These are phyloP conservation scores for Uropetala carovei DNA, from an alignment of 2,888 invertebrate genomes.

Conservation along the genomic window DNA sequence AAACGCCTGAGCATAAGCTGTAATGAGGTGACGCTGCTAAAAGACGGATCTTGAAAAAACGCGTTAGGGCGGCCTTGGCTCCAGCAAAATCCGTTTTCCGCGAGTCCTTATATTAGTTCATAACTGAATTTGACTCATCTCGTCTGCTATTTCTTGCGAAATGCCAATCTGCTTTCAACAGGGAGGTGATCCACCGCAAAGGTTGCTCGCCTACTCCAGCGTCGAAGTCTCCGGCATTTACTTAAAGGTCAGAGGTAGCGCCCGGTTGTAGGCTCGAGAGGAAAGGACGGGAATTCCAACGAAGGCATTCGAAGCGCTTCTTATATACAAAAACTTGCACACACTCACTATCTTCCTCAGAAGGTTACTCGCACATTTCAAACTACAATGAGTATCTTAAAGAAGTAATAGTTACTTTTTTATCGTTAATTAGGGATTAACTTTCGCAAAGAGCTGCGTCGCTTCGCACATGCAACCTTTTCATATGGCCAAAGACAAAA, in stretches of 20 bases:
- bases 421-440: too few species aligned
- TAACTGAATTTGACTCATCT: background rate
- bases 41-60: background rate
- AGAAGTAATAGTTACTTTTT: too few species aligned
- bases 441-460: too few species aligned
- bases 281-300: background rate
- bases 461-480: too few species aligned
- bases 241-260: background rate
- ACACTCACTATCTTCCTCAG: too few species aligned
- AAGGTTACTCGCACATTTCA: too few species aligned
- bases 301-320: background rate
- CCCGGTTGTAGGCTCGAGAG: background rate
- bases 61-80: background rate
- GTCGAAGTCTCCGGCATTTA: constrained; percentile 19
- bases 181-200: background rate
- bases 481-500: too few species aligned
- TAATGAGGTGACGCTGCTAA: background rate
- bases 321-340: background rate
- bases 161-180: constrained; percentile 16
- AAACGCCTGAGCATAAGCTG: background rate
- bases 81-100: background rate
- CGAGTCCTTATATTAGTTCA: background rate
- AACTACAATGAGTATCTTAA: too few species aligned
- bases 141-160: background rate
- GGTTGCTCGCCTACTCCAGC: constrained; percentile 8